Percentiles rank a stretch among this genome's conserved stretches.
Conservation (phyloP, 2,113 vertebrate genomes). For the Xenopus laevis region DNA sequence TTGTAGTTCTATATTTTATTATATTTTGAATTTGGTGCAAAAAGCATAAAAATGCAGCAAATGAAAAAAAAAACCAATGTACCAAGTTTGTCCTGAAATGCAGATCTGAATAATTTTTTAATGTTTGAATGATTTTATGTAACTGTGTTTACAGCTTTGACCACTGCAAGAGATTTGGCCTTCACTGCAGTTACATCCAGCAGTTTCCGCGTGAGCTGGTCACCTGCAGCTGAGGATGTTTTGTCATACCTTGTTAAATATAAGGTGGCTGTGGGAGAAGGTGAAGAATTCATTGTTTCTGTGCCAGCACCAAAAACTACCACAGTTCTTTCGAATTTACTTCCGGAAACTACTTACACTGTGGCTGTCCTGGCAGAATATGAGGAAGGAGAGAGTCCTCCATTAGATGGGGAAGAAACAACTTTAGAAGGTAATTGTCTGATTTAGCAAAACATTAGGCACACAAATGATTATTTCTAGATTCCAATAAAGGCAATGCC, state of each 20-base stretch:
- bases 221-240: slow-evolving; percentile 66
- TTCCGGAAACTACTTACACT: slow-evolving; percentile 80
- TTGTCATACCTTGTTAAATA: slow-evolving; percentile 81
- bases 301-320: slow-evolving; percentile 74
- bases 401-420: slow-evolving; percentile 76
- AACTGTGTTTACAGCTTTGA: slow-evolving; percentile 64
- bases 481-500: too few species aligned
- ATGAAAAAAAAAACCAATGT: too few species aligned
- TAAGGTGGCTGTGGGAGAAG: slow-evolving; percentile 61
- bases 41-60: too few species aligned
- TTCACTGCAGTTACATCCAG: slow-evolving; percentile 81
- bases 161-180: slow-evolving; percentile 71
- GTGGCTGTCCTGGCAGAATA: slow-evolving; percentile 86
- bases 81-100: too few species aligned
- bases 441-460: not conserved
- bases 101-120: too few species aligned
- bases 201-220: slow-evolving; percentile 83
- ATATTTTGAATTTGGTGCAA: too few species aligned
- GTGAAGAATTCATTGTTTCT: slow-evolving; percentile 74
- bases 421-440: slow-evolving; percentile 78
- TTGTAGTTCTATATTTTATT: too few species aligned
- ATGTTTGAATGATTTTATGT: too few species aligned
- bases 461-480: too few species aligned
- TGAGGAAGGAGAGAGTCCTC: slow-evolving; percentile 78
- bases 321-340: slow-evolving; percentile 73